Evolutionary conservation across 92 coral and sea anemone species (phyloP).

Genomic region (Porites rus): DNA sequence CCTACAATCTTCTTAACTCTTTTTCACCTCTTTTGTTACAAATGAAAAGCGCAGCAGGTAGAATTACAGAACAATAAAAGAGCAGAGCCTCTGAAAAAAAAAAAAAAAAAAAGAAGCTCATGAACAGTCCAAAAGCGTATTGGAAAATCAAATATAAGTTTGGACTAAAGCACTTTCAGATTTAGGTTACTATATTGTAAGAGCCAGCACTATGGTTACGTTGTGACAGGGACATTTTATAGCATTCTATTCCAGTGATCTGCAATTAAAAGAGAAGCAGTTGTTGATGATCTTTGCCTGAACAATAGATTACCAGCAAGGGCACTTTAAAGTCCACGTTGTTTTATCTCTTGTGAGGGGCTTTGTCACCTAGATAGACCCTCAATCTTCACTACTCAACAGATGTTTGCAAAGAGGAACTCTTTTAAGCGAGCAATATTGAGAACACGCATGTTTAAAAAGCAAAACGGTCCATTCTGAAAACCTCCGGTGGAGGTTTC

Average conservation of each 20-base stretch:
- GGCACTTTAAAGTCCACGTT: constrained; percentile 19
- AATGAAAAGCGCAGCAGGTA: neutral
- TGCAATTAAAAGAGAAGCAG: constrained; percentile 10
- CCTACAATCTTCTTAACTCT: neutral
- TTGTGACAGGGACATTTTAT: constrained; percentile 10
- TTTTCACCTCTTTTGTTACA: neutral
- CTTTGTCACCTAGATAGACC: constrained; percentile 34
- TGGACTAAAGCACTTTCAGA: neutral
- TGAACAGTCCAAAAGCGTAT: neutral
- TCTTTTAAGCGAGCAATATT: constrained; percentile 23
- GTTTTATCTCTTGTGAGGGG: constrained; percentile 20
- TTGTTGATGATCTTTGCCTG: neutral
- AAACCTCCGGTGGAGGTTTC: neutral
- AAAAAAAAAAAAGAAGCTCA: neutral
- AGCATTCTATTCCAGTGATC: constrained; percentile 12
- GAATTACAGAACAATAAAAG: neutral
- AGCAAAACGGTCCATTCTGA: neutral
- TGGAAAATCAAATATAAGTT: neutral
- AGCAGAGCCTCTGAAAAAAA: neutral
- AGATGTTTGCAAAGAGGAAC: constrained; percentile 37
- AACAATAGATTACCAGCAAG: constrained; percentile 22
- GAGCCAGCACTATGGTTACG: neutral
- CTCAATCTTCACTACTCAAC: constrained; percentile 9
- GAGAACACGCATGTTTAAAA: neutral
- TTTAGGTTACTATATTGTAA: neutral